Evolutionary conservation across 1,140 invertebrate genomes (phyloP).

Genomic region (Bombus confusus): DNA sequence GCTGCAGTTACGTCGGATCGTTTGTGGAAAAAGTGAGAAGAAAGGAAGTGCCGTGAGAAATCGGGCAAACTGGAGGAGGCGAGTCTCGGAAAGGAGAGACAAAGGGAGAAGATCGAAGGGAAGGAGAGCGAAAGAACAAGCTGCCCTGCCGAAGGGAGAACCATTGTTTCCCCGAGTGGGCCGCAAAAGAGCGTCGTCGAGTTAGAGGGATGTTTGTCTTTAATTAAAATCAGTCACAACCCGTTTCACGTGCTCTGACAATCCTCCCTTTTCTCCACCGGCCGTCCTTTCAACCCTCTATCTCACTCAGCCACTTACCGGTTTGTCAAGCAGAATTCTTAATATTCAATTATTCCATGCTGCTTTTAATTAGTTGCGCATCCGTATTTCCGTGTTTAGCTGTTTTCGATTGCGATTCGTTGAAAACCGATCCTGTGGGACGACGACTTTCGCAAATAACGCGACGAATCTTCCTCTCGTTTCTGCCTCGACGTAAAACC

Average conservation of each 20-base stretch:
- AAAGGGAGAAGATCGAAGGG: neutral
- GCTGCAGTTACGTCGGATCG: constrained; percentile 38
- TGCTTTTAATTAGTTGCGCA: constrained; percentile 76
- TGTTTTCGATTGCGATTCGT: constrained; percentile 19
- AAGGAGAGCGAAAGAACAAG: constrained; percentile 36
- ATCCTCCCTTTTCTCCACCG: constrained; percentile 4
- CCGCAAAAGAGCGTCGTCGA: constrained; percentile 66
- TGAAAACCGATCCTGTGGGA: neutral
- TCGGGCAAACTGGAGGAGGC: constrained; percentile 31
- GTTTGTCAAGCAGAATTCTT: constrained; percentile 74
- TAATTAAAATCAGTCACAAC: constrained; percentile 79
- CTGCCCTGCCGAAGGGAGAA: constrained; percentile 52
- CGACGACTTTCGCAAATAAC: neutral
- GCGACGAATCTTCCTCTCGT: neutral
- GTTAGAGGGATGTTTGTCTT: constrained; percentile 79
- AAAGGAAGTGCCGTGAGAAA: constrained; percentile 53
- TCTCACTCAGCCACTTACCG: constrained; percentile 52
- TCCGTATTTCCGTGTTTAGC: constrained; percentile 24
- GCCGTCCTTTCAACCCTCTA: neutral
- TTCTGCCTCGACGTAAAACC: neutral
- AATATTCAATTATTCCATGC: constrained; percentile 80
- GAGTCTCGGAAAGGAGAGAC: constrained; percentile 28
- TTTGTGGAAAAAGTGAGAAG: constrained; percentile 37
- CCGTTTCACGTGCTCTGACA: constrained; percentile 61
- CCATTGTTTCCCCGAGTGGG: constrained; percentile 70